A percentile compares a stretch with the other conserved stretches of the same genome.
These are phyloP conservation scores for Empidonax traillii DNA, from an alignment of 2,113 vertebrate species.

Conservation along the genomic window DNA sequence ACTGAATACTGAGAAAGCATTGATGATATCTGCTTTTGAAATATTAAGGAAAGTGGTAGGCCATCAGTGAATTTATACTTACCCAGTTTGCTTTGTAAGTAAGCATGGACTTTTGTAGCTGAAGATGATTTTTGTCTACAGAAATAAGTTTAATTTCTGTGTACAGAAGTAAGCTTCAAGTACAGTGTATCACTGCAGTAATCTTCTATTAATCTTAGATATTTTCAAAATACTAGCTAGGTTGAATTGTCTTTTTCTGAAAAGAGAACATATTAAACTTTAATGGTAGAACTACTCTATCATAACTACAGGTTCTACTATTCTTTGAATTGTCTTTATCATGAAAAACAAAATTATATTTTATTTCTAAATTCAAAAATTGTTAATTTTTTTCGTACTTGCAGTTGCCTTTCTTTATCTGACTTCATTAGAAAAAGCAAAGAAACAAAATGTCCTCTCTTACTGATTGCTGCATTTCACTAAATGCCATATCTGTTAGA, in stretches of 20 bases:
- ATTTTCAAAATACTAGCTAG: not conserved
- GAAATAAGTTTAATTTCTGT: not conserved
- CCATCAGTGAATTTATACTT: not conserved
- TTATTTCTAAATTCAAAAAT: not conserved
- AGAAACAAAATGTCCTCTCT: not conserved
- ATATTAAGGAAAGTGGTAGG: constrained; percentile 7
- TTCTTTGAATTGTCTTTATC: not conserved
- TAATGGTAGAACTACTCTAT: not conserved
- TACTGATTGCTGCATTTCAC: not conserved
- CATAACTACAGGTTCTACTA: not conserved
- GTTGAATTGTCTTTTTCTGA: not conserved
- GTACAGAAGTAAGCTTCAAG: not conserved
- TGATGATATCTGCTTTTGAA: constrained; percentile 1
- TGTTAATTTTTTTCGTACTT: not conserved
- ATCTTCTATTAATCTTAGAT: not conserved
- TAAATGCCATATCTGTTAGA: not conserved
- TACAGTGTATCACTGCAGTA: not conserved
- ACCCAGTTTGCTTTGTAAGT: constrained; percentile 26
- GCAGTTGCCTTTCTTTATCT: not conserved
- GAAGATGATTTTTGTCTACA: not conserved
- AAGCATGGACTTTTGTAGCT: constrained; percentile 39
- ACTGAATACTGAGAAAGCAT: not conserved
- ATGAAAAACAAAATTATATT: not conserved
- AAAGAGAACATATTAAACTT: not conserved
- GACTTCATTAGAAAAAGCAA: not conserved